These are phyloP conservation scores for Apodemus agrarius DNA, from an alignment of 2,797 vertebrate genomes.

Conservation along the genomic window DNA sequence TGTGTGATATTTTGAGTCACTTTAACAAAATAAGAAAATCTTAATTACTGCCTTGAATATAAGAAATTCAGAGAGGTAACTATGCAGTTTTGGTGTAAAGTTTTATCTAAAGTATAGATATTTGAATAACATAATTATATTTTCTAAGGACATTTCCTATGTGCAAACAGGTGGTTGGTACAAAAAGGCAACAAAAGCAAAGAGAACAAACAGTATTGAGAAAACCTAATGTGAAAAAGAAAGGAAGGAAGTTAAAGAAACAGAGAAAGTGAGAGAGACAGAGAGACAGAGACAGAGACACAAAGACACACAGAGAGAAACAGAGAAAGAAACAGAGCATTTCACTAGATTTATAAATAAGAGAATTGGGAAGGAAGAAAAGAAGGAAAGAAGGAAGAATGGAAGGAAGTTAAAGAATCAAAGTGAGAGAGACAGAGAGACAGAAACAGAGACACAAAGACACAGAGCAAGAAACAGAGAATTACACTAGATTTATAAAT, in stretches of 20 bases:
- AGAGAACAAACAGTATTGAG: not conserved
- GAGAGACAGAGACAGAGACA: not conserved
- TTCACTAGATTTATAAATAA: not conserved
- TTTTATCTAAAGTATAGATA: not conserved
- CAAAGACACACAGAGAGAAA: not conserved
- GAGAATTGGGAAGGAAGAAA: not conserved
- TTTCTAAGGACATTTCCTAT: not conserved
- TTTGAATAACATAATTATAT: not conserved
- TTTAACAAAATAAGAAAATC: not conserved
- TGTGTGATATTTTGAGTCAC: not conserved
- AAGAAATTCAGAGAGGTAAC: not conserved
- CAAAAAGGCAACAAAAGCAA: not conserved
- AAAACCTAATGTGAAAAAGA: not conserved
- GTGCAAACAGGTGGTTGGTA: accelerated
- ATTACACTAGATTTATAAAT: not conserved
- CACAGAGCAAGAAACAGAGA: not conserved
- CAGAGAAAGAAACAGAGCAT: not conserved
- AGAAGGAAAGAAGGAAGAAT: not conserved
- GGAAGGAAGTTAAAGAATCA: too few species aligned
- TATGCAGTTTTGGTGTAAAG: not conserved
- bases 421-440: too few species aligned
- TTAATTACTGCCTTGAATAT: not conserved
- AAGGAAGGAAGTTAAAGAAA: not conserved
- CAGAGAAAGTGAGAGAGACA: too few species aligned
- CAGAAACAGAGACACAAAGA: not conserved